Percentiles rank a stretch among this genome's conserved stretches.
Conservation (phyloP, 2,888 invertebrate genomes). For the Asteroscopus sphinx region DNA sequence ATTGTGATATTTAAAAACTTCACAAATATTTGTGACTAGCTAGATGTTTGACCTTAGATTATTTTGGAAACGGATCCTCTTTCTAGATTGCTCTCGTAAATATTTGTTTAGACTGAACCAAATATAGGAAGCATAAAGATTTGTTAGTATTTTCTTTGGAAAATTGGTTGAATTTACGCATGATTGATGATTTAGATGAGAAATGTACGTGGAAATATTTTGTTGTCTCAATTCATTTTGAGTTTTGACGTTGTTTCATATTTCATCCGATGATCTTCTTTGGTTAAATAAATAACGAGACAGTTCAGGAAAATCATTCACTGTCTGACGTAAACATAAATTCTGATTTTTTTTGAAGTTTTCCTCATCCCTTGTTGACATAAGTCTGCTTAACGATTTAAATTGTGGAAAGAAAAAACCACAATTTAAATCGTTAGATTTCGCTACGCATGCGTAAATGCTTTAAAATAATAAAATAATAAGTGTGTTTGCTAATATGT, state of each 20-base stretch:
- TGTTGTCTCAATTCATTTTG: slow-evolving; percentile 30
- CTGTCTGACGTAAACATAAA: slow-evolving; percentile 1
- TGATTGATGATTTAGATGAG: slow-evolving; percentile 41
- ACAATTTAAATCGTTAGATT: too few relatives aligned
- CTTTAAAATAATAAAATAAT: too few relatives aligned
- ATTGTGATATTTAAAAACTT: slow-evolving; percentile 27
- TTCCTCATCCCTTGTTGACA: not conserved
- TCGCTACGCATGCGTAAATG: too few relatives aligned
- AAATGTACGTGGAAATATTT: slow-evolving; percentile 52
- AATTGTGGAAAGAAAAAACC: too few relatives aligned
- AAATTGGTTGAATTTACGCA: slow-evolving; percentile 44
- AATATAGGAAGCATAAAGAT: slow-evolving; percentile 63
- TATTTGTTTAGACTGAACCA: slow-evolving; percentile 60
- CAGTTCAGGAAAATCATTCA: slow-evolving; percentile 22
- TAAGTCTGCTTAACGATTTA: too few relatives aligned
- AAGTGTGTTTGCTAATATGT: slow-evolving; percentile 3
- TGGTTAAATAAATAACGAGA: slow-evolving; percentile 6
- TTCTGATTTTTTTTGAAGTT: not conserved
- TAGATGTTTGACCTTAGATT: slow-evolving; percentile 48
- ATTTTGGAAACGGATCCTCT: slow-evolving; percentile 48
- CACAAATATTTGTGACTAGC: slow-evolving; percentile 30
- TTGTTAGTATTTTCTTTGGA: slow-evolving; percentile 63
- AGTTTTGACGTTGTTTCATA: slow-evolving; percentile 34
- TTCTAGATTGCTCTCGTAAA: slow-evolving; percentile 56
- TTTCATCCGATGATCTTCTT: slow-evolving; percentile 27